A percentile compares a stretch with the other conserved stretches of the same genome.
Conservation (phyloP, 2,113 vertebrate species). For the Scolopax mira region DNA sequence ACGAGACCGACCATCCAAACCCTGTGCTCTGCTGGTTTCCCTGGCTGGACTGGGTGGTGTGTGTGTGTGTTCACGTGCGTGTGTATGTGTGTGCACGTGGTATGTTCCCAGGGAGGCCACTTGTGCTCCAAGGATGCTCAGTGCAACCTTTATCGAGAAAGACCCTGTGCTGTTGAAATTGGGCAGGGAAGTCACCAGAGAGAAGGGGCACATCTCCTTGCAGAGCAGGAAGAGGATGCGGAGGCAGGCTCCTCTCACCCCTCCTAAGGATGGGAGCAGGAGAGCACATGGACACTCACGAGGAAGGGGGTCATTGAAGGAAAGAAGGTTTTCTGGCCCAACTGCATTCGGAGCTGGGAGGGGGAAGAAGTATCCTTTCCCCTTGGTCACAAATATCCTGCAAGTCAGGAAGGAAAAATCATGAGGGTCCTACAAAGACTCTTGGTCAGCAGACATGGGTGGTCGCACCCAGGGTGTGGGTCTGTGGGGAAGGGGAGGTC, state of each 20-base stretch:
- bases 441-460: background rate
- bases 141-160: background rate
- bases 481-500: background rate
- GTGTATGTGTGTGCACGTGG: no score
- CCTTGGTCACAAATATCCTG: accelerated
- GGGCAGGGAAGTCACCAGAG: background rate
- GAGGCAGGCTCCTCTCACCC: background rate
- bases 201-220: background rate
- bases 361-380: background rate
- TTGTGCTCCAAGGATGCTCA: background rate
- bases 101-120: background rate
- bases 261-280: background rate
- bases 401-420: background rate
- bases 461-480: background rate
- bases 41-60: background rate
- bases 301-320: background rate
- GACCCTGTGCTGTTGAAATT: background rate
- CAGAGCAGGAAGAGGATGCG: background rate
- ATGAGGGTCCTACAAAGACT: background rate
- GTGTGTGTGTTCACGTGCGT: background rate
- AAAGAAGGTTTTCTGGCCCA: background rate
- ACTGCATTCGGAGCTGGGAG: background rate
- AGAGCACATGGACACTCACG: accelerated
- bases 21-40: background rate
- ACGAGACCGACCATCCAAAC: accelerated